Evolutionary conservation across 2,888 invertebrate genomes (phyloP).

Genomic region (Congeria kusceri): DNA sequence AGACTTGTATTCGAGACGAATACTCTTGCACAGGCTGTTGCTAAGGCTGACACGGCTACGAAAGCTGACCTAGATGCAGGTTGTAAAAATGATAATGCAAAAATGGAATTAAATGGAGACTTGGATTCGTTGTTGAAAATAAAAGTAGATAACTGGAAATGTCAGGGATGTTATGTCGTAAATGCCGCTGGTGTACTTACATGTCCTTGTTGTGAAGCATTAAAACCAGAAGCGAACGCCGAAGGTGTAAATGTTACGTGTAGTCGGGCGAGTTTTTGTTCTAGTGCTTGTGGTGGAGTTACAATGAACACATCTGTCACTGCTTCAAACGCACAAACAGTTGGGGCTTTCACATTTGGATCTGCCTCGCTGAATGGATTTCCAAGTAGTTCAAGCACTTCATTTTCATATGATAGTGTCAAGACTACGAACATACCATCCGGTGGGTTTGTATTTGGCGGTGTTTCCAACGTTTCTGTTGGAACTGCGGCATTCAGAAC

Average conservation of each 20-base stretch:
- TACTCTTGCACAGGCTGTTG: no score
- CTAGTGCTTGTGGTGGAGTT: no score
- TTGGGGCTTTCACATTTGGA: conserved; percentile 49
- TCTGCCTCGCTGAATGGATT: conserved; percentile 31
- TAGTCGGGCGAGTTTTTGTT: no score
- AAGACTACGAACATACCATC: not conserved
- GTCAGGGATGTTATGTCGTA: no score
- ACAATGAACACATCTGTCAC: no score
- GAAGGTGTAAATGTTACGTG: no score
- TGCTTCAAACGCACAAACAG: conserved; percentile 26
- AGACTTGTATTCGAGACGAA: conserved; percentile 88
- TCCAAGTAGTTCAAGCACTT: not conserved
- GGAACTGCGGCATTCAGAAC: conserved; percentile 30
- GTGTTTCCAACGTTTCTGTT: conserved; percentile 34
- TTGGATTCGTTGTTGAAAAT: no score
- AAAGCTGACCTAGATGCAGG: not conserved
- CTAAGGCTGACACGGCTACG: not conserved
- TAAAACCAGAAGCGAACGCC: no score
- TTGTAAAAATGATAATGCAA: conserved; percentile 56
- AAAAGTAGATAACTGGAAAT: no score
- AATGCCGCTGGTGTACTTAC: no score
- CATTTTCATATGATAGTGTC: conserved; percentile 34
- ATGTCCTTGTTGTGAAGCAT: no score
- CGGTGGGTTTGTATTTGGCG: conserved; percentile 37
- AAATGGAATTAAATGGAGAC: no score